Conservation (phyloP, 37 sponge, comb jelly and placozoan species). For the Haliclona indistincta region DNA sequence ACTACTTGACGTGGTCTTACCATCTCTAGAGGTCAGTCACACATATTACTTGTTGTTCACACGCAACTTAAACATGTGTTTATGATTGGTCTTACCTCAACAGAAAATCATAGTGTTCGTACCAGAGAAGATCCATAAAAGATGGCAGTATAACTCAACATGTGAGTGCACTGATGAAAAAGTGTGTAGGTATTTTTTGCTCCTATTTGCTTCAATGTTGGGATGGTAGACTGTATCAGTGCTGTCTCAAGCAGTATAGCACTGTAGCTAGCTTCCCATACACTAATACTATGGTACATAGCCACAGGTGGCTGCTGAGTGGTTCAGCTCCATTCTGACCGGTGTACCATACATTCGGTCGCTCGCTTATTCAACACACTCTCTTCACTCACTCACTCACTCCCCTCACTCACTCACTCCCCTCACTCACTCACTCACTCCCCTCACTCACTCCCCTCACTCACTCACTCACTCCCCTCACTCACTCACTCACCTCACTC, state of each 20-base stretch:
- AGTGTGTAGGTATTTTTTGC: not conserved
- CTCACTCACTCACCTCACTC: no score
- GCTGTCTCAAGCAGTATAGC: not conserved
- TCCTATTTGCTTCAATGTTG: not conserved
- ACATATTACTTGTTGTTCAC: not conserved
- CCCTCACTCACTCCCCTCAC: no score
- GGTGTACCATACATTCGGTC: not conserved
- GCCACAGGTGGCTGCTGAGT: not conserved
- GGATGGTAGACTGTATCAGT: not conserved
- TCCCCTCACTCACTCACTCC: no score
- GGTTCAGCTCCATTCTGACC: not conserved
- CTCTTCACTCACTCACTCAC: no score
- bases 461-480: no score
- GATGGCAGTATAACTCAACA: slow-evolving; percentile 87
- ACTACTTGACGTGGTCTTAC: slow-evolving; percentile 46
- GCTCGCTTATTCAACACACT: not conserved
- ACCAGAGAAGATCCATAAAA: slow-evolving; percentile 73
- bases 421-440: no score
- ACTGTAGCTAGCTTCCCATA: not conserved
- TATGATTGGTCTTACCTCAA: slow-evolving; percentile 6
- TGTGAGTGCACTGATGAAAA: slow-evolving; percentile 44
- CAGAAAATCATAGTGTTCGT: slow-evolving; percentile 68
- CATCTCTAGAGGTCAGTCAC: slow-evolving; percentile 60
- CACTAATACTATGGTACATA: not conserved
- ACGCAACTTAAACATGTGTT: not conserved